Conservation (phyloP, 1,140 invertebrate genomes). For the Atta texana region DNA sequence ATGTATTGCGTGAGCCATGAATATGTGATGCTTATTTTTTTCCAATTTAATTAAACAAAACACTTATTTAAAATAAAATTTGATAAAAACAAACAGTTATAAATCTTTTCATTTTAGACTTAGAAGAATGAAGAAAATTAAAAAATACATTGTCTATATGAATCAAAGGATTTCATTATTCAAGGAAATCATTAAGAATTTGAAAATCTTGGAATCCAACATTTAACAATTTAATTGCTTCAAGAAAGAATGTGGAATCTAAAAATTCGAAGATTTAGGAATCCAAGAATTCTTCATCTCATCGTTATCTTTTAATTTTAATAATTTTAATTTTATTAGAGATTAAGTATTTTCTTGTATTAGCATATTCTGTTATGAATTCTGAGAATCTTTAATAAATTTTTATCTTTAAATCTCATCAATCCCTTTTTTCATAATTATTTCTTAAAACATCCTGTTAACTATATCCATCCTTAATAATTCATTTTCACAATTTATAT, state of each 20-base stretch:
- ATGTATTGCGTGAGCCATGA: too few species aligned
- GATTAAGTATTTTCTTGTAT: slow-evolving; percentile 59
- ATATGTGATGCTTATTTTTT: too few species aligned
- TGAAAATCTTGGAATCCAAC: slow-evolving; percentile 33
- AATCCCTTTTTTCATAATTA: slow-evolving; percentile 42
- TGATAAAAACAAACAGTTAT: neutral
- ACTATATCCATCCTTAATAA: slow-evolving; percentile 50
- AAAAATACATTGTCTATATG: neutral
- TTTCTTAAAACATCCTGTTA: slow-evolving; percentile 37
- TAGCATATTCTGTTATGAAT: slow-evolving; percentile 67
- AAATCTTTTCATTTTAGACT: neutral
- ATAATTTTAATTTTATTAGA: slow-evolving; percentile 40
- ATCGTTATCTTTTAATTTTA: slow-evolving; percentile 44
- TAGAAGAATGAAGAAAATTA: neutral
- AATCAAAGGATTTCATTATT: slow-evolving; percentile 16
- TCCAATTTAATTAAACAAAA: too few species aligned
- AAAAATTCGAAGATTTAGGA: slow-evolving; percentile 33
- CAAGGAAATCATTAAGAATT: slow-evolving; percentile 21
- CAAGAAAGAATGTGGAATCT: neutral
- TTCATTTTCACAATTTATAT: slow-evolving; percentile 23
- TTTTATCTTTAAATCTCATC: slow-evolving; percentile 39
- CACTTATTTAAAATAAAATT: too few species aligned
- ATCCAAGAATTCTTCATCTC: slow-evolving; percentile 37
- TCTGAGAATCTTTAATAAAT: slow-evolving; percentile 38
- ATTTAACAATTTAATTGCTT: neutral